Conservation (phyloP, 2,888 invertebrate genomes). For the Ophion ventricosus region DNA sequence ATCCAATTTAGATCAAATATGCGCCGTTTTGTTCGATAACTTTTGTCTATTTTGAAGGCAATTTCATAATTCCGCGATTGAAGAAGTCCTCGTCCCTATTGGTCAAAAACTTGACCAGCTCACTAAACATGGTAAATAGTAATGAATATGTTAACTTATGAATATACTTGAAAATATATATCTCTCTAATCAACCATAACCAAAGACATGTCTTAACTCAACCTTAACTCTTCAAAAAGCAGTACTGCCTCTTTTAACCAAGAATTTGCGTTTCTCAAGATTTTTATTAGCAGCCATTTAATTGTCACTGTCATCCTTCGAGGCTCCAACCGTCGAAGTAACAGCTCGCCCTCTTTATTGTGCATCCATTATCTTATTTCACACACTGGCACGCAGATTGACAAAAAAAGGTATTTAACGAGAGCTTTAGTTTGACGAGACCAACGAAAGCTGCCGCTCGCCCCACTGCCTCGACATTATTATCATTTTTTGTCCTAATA, state of each 20-base stretch:
- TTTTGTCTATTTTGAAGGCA: no score
- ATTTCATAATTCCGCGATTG: no score
- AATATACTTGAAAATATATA: no score
- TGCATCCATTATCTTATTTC: constrained; percentile 37
- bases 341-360: constrained; percentile 1
- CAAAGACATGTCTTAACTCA: no score
- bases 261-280: constrained; percentile 14
- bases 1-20: no score
- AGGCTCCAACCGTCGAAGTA: constrained; percentile 22
- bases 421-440: constrained; percentile 38
- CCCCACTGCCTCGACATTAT: constrained; percentile 45
- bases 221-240: background rate
- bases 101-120: no score
- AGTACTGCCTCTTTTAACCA: background rate
- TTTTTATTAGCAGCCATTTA: constrained; percentile 50
- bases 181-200: no score
- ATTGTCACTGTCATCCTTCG: constrained; percentile 54
- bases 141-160: no score
- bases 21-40: no score
- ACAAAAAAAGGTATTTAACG: constrained; percentile 38
- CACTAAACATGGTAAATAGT: background rate
- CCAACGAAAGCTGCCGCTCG: constrained; percentile 50
- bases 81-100: no score
- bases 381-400: background rate
- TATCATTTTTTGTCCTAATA: constrained; percentile 27